Evolutionary conservation across 2,797 vertebrate genomes (phyloP).

Genomic region (Cirrhinus mrigala): DNA sequence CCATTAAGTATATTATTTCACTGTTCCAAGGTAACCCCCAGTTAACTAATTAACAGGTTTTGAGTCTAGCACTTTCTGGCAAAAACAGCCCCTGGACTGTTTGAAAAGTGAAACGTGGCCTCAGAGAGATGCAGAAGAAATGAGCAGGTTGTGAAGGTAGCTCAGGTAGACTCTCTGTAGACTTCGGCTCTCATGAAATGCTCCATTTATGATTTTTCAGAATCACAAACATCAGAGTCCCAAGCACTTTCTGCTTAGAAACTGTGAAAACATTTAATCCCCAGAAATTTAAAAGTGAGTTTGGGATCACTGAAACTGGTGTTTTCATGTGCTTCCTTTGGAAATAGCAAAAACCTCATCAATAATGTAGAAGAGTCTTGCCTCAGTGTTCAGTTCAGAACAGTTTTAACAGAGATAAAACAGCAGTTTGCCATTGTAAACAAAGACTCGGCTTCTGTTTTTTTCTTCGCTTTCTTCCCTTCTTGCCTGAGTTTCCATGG

Average conservation of each 20-base stretch:
- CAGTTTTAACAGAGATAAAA: conserved; percentile 41
- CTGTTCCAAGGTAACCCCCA: not conserved
- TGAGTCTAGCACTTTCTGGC: not conserved
- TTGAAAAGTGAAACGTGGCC: conserved; percentile 2
- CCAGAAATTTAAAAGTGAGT: conserved; percentile 12
- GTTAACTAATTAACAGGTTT: conserved; percentile 4
- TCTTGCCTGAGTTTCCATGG: conserved; percentile 33
- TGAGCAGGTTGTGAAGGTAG: not conserved
- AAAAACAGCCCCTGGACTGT: not conserved
- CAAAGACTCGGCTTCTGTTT: conserved; percentile 15
- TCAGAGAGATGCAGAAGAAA: conserved; percentile 2
- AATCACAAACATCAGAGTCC: conserved; percentile 21
- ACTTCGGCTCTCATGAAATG: not conserved
- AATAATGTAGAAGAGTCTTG: conserved; percentile 47
- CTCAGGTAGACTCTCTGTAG: conserved; percentile 17
- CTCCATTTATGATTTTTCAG: conserved; percentile 12
- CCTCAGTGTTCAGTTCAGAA: conserved; percentile 39
- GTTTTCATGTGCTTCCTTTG: conserved; percentile 36
- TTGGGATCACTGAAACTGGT: conserved; percentile 20
- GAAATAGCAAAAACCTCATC: conserved; percentile 47
- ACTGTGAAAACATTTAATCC: conserved; percentile 19
- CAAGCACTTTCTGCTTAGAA: conserved; percentile 17
- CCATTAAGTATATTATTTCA: not conserved
- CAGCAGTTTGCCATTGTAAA: conserved; percentile 46
- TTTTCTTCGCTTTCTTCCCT: conserved; percentile 9